A percentile compares a stretch with the other conserved stretches of the same genome.
These are phyloP conservation scores for Drosophila grimshawi DNA, from an alignment of 1,140 invertebrate genomes.

Conservation along the genomic window DNA sequence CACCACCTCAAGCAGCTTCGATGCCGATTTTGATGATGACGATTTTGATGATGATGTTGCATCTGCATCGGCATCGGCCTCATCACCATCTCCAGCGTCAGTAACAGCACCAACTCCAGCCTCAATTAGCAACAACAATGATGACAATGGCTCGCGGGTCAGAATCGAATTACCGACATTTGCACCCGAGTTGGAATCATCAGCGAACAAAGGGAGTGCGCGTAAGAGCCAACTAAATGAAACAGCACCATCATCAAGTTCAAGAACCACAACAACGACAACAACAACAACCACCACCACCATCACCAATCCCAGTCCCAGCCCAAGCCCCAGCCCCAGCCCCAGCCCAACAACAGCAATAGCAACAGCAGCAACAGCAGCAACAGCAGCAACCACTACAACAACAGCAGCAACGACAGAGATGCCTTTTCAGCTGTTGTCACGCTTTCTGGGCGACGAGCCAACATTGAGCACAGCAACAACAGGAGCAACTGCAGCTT, in stretches of 20 bases:
- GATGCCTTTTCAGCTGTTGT: slow-evolving; percentile 34
- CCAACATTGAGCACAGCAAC: slow-evolving; percentile 29
- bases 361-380: slow-evolving; percentile 29
- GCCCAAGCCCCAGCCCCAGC: slow-evolving; percentile 9
- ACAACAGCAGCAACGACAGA: slow-evolving; percentile 11
- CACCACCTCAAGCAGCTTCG: slow-evolving; percentile 60
- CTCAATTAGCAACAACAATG: slow-evolving; percentile 41
- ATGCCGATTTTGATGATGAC: slow-evolving; percentile 65
- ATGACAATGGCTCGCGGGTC: slow-evolving; percentile 61
- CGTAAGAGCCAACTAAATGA: slow-evolving; percentile 50
- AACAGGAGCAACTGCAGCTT: slow-evolving; percentile 1
- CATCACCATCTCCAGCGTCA: slow-evolving; percentile 44
- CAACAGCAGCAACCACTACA: slow-evolving; percentile 19
- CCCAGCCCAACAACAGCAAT: slow-evolving; percentile 24
- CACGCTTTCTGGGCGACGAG: slow-evolving; percentile 50
- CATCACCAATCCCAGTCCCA: slow-evolving; percentile 28
- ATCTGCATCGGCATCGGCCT: slow-evolving; percentile 15
- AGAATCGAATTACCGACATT: slow-evolving; percentile 85
- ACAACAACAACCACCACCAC: slow-evolving; percentile 18
- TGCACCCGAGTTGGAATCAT: slow-evolving; percentile 65
- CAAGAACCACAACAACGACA: slow-evolving; percentile 31
- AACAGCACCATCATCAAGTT: slow-evolving; percentile 45
- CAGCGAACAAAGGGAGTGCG: slow-evolving; percentile 69
- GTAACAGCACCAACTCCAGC: slow-evolving; percentile 14
- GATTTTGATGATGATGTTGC: slow-evolving; percentile 55